Base-by-base conservation (phyloP, 2,888 invertebrate genomes). In the Thumatha senex region DNA sequence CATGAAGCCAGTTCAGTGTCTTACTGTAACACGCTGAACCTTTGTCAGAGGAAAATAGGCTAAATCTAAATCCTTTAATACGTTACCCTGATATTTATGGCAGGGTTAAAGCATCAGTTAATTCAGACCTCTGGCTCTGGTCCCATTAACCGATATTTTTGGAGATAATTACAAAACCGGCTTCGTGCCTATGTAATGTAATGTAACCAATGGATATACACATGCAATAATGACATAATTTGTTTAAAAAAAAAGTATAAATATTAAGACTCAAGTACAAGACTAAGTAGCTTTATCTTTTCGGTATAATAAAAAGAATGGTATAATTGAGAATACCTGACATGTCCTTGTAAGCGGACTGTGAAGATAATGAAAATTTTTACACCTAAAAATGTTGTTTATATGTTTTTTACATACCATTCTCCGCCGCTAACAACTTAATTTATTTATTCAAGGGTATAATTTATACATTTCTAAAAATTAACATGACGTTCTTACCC, bases 1-100 rank as follows among this genome's bases (percentile, higher is more conserved):
- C 72, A 72, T 70, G 76, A 74, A 74, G 70, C 64, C 69, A 62
- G 63, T 63, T 70, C 74, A 64, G 66, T 72, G 68, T 70, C 69
- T 74, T 69, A 68, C 70, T 78, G 72, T 74, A 72, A 70, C 76
- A 74, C 77, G 72, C 68, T 79, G 79, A 79, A 87, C 88, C 88
- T 83, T 82, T 82, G 80, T 89, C 86, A 89, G 76, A 74, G 76
- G 70, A 76, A 74, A 78, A 82, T 84, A 86, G 78, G 84, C 83
- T 86, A 80, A 81, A 80, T 81, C 82, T 80, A 84, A 87, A 89
- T 89, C 89, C 87, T 77, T 80, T 84, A 83, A 87, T 86, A 83
- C 84, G 80, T 77, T 78, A 77, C 79, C 81, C 84, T 82, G 81
- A 88, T 89, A 89, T 90, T 89, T 90, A 90, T 87, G 79, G 86